A percentile compares a stretch with the other conserved stretches of the same genome.
phyloP scores from a whole-genome alignment of 2,888 invertebrate species.

The Caenorhabditis zanzibari region DNA sequence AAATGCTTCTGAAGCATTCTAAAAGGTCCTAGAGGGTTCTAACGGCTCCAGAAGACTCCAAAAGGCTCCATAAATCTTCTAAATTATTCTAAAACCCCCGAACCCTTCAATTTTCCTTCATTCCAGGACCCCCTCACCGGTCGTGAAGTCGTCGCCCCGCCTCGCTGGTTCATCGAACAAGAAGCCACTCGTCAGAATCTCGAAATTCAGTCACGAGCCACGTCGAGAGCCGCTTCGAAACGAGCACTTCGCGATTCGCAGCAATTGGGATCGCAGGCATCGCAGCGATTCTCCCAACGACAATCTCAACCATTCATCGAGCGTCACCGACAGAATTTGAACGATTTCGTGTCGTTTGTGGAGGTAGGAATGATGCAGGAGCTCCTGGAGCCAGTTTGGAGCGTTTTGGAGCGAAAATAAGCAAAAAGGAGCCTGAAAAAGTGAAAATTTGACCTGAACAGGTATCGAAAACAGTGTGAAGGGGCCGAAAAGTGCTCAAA shows the following conservation, averaged over 20 bases:
- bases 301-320: constrained; percentile 49
- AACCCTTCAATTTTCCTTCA: neutral
- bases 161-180: constrained; percentile 63
- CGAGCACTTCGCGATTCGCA: constrained; percentile 42
- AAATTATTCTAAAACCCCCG: no score
- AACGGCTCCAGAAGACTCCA: neutral
- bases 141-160: constrained; percentile 62
- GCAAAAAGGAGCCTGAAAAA: no score
- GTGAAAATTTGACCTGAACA: no score
- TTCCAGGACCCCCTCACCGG: constrained; percentile 56
- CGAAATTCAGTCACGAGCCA: constrained; percentile 44
- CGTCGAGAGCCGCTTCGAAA: constrained; percentile 10
- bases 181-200: constrained; percentile 55
- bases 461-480: no score
- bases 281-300: constrained; percentile 10
- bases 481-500: no score
- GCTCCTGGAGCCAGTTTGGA: no score
- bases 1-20: no score
- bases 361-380: constrained; percentile 4
- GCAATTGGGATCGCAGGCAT: constrained; percentile 24
- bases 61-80: no score
- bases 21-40: no score
- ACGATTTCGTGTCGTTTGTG: constrained; percentile 54
- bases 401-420: no score
- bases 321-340: constrained; percentile 41